Percentiles rank a stretch among this genome's conserved stretches.
These are phyloP conservation scores for Geophilus truncorum DNA, from an alignment of 2,888 invertebrate genomes.

Conservation along the genomic window DNA sequence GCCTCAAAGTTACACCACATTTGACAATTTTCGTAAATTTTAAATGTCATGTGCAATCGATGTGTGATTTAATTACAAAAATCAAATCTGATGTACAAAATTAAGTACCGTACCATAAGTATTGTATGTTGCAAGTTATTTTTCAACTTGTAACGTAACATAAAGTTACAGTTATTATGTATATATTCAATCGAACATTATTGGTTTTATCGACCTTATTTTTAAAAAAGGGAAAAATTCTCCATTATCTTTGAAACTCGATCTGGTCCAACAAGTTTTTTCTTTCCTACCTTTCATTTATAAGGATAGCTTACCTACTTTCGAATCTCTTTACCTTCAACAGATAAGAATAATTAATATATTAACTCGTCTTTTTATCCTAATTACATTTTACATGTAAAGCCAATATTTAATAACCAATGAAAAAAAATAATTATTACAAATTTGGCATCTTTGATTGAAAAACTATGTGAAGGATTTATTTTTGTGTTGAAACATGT, in stretches of 20 bases:
- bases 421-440: neutral
- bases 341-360: neutral
- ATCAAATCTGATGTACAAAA: too few species aligned
- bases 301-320: slow-evolving; percentile 8
- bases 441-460: neutral
- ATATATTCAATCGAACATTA: neutral
- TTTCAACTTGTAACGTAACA: too few species aligned
- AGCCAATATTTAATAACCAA: neutral
- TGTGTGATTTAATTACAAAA: too few species aligned
- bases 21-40: too few species aligned
- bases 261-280: slow-evolving; percentile 4
- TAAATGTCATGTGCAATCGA: too few species aligned
- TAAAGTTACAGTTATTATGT: too few species aligned
- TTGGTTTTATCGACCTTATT: neutral
- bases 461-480: slow-evolving; percentile 16
- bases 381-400: neutral
- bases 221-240: neutral
- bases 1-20: neutral
- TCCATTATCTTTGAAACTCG: neutral
- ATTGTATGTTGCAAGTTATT: too few species aligned
- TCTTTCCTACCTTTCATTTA: neutral
- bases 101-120: too few species aligned
- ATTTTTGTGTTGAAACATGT: neutral
- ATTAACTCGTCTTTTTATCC: neutral
- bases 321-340: neutral